Evolutionary conservation across 2,797 vertebrate genomes (phyloP).

Genomic region (Paedocypris micromegethes): DNA sequence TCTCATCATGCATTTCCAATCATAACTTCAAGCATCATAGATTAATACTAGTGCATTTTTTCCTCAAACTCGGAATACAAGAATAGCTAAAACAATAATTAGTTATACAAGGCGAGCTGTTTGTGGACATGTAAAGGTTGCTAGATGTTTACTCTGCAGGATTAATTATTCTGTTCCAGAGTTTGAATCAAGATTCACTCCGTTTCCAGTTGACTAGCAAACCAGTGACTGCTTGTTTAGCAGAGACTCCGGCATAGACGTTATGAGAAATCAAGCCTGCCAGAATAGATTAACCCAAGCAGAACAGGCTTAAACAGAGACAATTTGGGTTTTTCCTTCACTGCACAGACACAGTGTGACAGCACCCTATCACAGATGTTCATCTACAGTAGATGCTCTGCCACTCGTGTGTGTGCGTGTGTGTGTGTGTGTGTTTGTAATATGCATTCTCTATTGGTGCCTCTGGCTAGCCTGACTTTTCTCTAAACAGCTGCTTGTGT

Average conservation of each 20-base stretch:
- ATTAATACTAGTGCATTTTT: no score
- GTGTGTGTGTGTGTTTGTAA: slow-evolving; percentile 16
- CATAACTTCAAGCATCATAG: no score
- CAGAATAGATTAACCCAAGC: slow-evolving; percentile 15
- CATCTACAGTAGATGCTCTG: slow-evolving; percentile 19
- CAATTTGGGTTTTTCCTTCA: slow-evolving; percentile 16
- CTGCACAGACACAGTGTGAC: slow-evolving; percentile 17
- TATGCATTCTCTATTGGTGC: slow-evolving; percentile 42
- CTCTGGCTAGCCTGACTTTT: slow-evolving; percentile 33
- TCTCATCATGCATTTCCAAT: no score
- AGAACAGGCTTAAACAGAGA: slow-evolving; percentile 17
- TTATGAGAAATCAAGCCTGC: slow-evolving; percentile 22
- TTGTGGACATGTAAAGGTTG: slow-evolving; percentile 34
- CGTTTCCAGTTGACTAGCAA: slow-evolving; percentile 22
- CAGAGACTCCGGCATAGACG: slow-evolving; percentile 14
- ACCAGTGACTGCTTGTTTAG: slow-evolving; percentile 28
- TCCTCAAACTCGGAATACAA: no score
- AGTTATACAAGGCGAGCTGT: slow-evolving; percentile 30
- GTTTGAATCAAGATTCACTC: slow-evolving; percentile 32
- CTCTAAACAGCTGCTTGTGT: slow-evolving; percentile 42
- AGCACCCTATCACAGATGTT: slow-evolving; percentile 35
- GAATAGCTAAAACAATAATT: no score
- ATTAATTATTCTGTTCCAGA: slow-evolving; percentile 35
- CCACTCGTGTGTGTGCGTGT: background rate
- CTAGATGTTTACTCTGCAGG: slow-evolving; percentile 27